These are phyloP conservation scores for Rhagoletis zephyria DNA, from an alignment of 1,140 invertebrate genomes.

Conservation along the genomic window DNA sequence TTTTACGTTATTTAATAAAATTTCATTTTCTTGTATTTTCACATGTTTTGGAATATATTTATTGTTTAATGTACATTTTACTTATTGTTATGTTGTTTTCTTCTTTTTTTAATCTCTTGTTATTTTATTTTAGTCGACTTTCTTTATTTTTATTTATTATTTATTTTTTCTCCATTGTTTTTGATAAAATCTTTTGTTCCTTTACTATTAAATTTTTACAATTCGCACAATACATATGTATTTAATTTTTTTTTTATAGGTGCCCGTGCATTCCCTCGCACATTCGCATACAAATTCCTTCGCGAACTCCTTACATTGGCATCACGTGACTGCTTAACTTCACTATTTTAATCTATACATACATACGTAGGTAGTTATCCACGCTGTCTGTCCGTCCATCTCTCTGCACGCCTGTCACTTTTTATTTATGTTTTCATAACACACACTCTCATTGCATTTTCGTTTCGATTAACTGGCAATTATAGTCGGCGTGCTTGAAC, in stretches of 20 bases:
- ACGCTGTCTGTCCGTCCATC: background rate
- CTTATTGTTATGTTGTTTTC: background rate
- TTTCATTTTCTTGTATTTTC: no score
- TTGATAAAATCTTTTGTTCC: background rate
- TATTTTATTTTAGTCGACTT: background rate
- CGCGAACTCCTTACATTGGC: background rate
- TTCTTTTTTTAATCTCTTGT: background rate
- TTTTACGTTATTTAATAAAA: no score
- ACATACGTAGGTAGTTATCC: no score
- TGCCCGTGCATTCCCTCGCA: background rate
- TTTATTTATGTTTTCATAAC: background rate
- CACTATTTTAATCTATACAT: background rate
- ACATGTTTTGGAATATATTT: no score
- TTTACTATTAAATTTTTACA: background rate
- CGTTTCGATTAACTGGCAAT: slow-evolving; percentile 27
- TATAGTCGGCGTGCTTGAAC: background rate
- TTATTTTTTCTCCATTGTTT: background rate
- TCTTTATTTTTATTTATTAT: background rate
- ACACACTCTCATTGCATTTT: background rate
- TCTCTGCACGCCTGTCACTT: background rate
- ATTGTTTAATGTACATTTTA: background rate
- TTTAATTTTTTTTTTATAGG: background rate
- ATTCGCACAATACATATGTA: no score
- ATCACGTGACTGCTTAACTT: background rate
- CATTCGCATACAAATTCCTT: background rate